These are phyloP conservation scores for Eubasilissa regina DNA, from an alignment of 1,140 invertebrate genomes.

Conservation along the genomic window DNA sequence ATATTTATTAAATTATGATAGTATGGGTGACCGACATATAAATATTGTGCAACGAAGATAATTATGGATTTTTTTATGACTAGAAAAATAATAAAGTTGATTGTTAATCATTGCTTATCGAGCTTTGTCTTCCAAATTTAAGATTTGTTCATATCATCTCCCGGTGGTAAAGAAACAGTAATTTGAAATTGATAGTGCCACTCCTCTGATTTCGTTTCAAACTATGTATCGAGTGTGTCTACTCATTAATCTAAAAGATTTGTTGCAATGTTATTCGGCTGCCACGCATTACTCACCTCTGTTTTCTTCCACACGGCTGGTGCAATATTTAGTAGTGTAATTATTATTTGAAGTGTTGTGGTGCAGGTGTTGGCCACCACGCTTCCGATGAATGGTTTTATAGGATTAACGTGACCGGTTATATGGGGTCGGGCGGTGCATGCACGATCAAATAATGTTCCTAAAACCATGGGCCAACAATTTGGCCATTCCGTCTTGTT, in stretches of 20 bases:
- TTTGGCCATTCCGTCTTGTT: slow-evolving; percentile 21
- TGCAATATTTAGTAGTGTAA: slow-evolving; percentile 29
- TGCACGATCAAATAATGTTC: slow-evolving; percentile 12
- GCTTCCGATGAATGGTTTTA: slow-evolving; percentile 33
- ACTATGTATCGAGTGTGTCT: neutral
- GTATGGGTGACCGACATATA: too few relatives aligned
- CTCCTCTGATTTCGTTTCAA: too few relatives aligned
- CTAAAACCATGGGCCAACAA: neutral
- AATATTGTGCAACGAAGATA: too few relatives aligned
- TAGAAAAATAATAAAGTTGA: too few relatives aligned
- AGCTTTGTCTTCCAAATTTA: too few relatives aligned
- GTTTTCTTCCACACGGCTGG: neutral
- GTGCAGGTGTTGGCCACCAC: slow-evolving; percentile 33
- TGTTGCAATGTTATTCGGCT: too few relatives aligned
- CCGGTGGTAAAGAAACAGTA: neutral
- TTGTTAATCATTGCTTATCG: too few relatives aligned
- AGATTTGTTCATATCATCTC: neutral
- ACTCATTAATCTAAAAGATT: slow-evolving; percentile 8
- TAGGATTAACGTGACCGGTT: slow-evolving; percentile 46
- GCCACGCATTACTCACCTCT: neutral
- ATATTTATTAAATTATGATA: too few relatives aligned
- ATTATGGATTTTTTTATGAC: too few relatives aligned
- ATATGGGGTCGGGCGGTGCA: neutral
- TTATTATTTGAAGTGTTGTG: slow-evolving; percentile 22
- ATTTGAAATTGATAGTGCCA: too few relatives aligned